Percentiles rank a stretch among this genome's conserved stretches.
Conservation (phyloP, 2,113 vertebrate species). For the Myrmophylax atrothorax region DNA sequence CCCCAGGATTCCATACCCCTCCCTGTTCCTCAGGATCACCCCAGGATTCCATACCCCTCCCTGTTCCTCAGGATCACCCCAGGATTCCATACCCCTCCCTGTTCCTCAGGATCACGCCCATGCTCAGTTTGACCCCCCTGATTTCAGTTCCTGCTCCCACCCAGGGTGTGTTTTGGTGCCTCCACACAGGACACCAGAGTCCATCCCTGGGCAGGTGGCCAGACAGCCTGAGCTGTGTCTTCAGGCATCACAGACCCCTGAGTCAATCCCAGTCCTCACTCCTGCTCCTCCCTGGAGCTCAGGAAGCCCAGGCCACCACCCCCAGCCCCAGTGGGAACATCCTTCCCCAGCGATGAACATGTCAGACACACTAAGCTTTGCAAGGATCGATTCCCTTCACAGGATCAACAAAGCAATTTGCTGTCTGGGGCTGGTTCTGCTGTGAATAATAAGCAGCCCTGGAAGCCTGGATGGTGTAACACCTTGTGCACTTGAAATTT, state of each 20-base stretch:
- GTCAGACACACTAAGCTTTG: slow-evolving; percentile 8
- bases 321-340: not conserved
- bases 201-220: fast-evolving
- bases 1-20: too few species aligned
- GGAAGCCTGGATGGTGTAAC: not conserved
- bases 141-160: not conserved
- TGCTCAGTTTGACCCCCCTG: fast-evolving
- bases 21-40: not conserved
- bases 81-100: not conserved
- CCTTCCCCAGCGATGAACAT: not conserved
- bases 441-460: slow-evolving; percentile 52
- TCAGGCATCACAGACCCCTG: not conserved
- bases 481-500: not conserved
- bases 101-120: not conserved
- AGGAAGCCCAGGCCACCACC: not conserved
- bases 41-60: not conserved
- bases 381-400: slow-evolving; percentile 55
- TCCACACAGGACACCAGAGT: fast-evolving
- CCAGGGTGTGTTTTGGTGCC: not conserved
- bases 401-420: slow-evolving; percentile 65
- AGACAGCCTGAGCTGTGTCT: not conserved
- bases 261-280: not conserved
- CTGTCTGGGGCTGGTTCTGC: slow-evolving; percentile 44
- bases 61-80: not conserved
- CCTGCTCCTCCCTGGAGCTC: not conserved